Conservation (phyloP, 2,888 invertebrate species). For the Drosophila histrio region DNA sequence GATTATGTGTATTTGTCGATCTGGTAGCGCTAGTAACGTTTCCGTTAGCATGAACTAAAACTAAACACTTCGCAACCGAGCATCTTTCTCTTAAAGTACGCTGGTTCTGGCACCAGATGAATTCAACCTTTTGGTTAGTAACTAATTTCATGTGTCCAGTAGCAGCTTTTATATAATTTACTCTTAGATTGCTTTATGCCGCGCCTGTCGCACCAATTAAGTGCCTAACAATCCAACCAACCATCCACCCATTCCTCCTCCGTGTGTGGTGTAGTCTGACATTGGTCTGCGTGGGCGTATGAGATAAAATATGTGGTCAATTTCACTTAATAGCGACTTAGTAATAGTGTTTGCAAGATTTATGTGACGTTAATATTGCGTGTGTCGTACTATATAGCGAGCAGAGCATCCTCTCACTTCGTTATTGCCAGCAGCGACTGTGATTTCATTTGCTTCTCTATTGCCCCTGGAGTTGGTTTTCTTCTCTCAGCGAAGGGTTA, state of each 20-base stretch:
- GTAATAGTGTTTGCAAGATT: constrained; percentile 76
- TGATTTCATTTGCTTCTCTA: constrained; percentile 22
- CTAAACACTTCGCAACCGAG: too few species aligned
- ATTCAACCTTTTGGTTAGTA: constrained; percentile 11
- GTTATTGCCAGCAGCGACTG: constrained; percentile 35
- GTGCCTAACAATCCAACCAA: constrained; percentile 25
- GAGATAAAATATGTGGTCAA: constrained; percentile 83
- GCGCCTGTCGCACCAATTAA: constrained; percentile 49
- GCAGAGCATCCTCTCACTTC: constrained; percentile 12
- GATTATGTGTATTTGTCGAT: not conserved
- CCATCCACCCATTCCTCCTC: not conserved
- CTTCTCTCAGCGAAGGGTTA: constrained; percentile 49
- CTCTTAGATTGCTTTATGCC: constrained; percentile 52
- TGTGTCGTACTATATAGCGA: constrained; percentile 10
- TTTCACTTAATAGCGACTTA: constrained; percentile 82
- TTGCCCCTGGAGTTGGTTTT: not conserved
- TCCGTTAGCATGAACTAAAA: too few species aligned
- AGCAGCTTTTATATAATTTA: constrained; percentile 53
- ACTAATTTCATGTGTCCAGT: constrained; percentile 40
- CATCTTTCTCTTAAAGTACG: not conserved
- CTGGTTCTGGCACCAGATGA: not conserved
- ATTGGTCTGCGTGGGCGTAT: constrained; percentile 59
- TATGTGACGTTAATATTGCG: constrained; percentile 78
- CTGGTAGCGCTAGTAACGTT: not conserved
- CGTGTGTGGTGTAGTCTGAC: constrained; percentile 9